Conservation (phyloP, 1,140 invertebrate species). For the Aradophagus sp. region DNA sequence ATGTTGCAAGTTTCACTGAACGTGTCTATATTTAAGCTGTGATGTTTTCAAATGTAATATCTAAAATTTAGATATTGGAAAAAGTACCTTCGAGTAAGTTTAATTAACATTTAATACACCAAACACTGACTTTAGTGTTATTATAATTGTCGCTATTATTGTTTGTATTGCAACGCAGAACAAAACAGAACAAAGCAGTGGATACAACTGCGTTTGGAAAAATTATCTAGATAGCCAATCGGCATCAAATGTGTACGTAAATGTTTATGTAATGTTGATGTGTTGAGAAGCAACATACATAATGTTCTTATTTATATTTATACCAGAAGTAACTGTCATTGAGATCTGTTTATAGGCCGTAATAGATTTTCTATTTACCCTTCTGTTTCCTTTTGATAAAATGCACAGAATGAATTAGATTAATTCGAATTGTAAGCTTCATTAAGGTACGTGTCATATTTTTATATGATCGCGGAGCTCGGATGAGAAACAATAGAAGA, state of each 20-base stretch:
- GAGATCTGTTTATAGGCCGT: constrained; percentile 26
- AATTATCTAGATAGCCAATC: constrained; percentile 31
- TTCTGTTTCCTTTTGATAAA: constrained; percentile 37
- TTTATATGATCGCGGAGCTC: constrained; percentile 50
- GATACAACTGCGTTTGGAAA: constrained; percentile 26
- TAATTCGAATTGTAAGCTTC: constrained; percentile 33
- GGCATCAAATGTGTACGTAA: constrained; percentile 26
- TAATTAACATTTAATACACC: constrained; percentile 15
- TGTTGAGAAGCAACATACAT: constrained; percentile 46
- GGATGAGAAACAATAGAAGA: constrained; percentile 29
- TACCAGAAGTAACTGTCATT: constrained; percentile 43
- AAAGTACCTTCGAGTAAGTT: constrained; percentile 34
- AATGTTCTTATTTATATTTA: constrained; percentile 46
- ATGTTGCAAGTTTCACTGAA: no score
- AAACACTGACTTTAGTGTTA: constrained; percentile 21
- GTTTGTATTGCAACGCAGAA: constrained; percentile 6
- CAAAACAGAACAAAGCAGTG: not conserved
- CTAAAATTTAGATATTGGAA: constrained; percentile 28
- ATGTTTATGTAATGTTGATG: constrained; percentile 41
- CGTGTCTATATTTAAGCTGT: constrained; percentile 41
- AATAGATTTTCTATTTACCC: constrained; percentile 43
- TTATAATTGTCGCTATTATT: no score
- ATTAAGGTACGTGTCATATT: constrained; percentile 47
- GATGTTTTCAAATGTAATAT: constrained; percentile 45
- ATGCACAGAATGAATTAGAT: constrained; percentile 40